These are phyloP conservation scores for Haliclona indistincta DNA, from an alignment of 37 sponge, comb jelly and placozoan species.

Conservation along the genomic window DNA sequence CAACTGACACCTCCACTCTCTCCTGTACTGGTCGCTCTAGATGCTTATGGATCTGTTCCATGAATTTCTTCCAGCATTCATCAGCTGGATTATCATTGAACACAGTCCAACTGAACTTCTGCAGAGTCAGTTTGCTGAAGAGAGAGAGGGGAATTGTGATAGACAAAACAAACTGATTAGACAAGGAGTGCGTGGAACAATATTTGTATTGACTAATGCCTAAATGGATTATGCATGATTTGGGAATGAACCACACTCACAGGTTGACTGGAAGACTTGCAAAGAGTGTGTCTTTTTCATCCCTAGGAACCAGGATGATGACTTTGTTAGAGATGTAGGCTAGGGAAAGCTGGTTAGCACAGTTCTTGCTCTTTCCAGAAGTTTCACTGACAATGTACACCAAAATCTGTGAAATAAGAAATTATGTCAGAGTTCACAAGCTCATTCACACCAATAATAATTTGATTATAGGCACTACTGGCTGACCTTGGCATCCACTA, in stretches of 20 bases:
- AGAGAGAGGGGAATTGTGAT: constrained; percentile 1
- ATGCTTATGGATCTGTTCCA: constrained; percentile 40
- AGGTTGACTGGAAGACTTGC: constrained; percentile 65
- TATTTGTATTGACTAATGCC: background rate
- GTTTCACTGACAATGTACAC: constrained; percentile 68
- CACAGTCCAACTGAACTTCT: constrained; percentile 46
- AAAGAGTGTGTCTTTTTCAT: constrained; percentile 17
- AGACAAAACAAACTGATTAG: background rate
- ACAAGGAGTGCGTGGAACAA: background rate
- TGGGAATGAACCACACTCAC: constrained; percentile 35
- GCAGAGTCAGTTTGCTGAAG: constrained; percentile 68
- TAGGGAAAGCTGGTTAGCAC: constrained; percentile 80
- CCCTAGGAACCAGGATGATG: constrained; percentile 65
- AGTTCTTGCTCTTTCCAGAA: constrained; percentile 55
- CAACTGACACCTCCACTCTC: background rate
- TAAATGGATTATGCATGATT: background rate
- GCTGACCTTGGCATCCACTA: constrained; percentile 75
- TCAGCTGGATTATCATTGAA: constrained; percentile 44
- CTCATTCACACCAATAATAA: background rate
- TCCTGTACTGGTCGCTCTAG: background rate
- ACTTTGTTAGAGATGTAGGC: constrained; percentile 95
- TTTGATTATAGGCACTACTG: background rate
- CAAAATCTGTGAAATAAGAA: constrained; percentile 26
- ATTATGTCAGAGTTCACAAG: background rate
- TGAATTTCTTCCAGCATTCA: background rate